Conservation (phyloP, 2,113 vertebrate species). For the Anseranas semipalmata region DNA sequence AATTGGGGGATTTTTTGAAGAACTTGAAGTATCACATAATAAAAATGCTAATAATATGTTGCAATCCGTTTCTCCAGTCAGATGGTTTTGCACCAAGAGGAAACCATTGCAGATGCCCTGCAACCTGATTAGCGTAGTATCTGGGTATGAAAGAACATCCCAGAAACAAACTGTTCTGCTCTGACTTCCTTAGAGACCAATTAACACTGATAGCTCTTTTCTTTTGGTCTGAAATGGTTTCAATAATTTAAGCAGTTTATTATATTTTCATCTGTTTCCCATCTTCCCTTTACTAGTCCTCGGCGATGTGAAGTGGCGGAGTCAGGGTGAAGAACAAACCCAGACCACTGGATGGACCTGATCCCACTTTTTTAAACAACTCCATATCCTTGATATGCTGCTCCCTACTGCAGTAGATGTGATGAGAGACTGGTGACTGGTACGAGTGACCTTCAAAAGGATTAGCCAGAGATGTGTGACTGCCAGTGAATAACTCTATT, state of each 20-base stretch:
- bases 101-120: constrained; percentile 41
- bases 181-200: constrained; percentile 36
- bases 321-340: not conserved
- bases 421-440: not conserved
- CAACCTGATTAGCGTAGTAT: constrained; percentile 61
- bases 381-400: not conserved
- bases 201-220: constrained; percentile 50
- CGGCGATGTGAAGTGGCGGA: not conserved
- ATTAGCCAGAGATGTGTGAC: constrained; percentile 1
- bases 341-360: accelerated
- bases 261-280: constrained; percentile 33
- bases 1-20: not conserved
- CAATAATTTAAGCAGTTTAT: constrained; percentile 47
- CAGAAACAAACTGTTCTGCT: constrained; percentile 68
- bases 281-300: not conserved
- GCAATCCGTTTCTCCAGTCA: constrained; percentile 41
- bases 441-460: constrained; percentile 13
- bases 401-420: not conserved
- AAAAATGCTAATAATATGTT: constrained; percentile 48
- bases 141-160: constrained; percentile 51
- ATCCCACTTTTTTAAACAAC: not conserved
- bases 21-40: constrained; percentile 33
- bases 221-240: constrained; percentile 48
- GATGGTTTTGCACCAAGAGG: constrained; percentile 35
- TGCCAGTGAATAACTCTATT: constrained; percentile 46